phyloP scores from a whole-genome alignment of 2,113 vertebrate species.

The Furnarius figulus region DNA sequence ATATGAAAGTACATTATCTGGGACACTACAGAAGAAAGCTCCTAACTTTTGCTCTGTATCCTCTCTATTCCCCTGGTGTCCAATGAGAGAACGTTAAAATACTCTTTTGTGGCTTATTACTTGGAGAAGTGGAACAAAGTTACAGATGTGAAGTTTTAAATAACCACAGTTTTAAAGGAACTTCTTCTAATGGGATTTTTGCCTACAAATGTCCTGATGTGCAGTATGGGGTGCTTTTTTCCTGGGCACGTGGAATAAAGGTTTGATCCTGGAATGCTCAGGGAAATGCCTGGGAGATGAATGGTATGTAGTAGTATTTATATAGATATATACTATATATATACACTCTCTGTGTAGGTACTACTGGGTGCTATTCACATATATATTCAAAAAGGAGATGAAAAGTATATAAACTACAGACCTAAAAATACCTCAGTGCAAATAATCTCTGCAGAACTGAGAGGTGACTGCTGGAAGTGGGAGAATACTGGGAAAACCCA shows the following conservation, averaged over 20 bases:
- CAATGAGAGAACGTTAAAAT: not conserved
- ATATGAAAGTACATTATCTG: slow-evolving; percentile 46
- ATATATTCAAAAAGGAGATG: not conserved
- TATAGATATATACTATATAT: rapidly evolving
- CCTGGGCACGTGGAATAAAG: rapidly evolving
- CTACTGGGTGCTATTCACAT: not conserved
- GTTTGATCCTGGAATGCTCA: not conserved
- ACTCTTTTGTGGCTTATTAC: not conserved
- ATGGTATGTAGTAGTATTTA: not conserved
- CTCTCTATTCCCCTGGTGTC: slow-evolving; percentile 5
- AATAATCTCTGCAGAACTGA: not conserved
- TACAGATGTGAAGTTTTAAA: not conserved
- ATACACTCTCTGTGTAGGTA: not conserved
- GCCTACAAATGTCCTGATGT: not conserved
- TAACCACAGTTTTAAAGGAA: not conserved
- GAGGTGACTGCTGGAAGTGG: not conserved
- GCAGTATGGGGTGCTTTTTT: not conserved
- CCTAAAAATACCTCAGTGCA: not conserved
- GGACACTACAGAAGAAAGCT: slow-evolving; percentile 22
- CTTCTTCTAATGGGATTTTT: not conserved
- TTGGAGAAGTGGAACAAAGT: not conserved
- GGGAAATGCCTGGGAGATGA: not conserved
- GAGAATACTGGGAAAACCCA: not conserved
- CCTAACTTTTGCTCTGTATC: slow-evolving; percentile 2
- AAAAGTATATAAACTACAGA: not conserved